phyloP scores from a whole-genome alignment of 2,888 invertebrate species.

The Limnephilus marmoratus region DNA sequence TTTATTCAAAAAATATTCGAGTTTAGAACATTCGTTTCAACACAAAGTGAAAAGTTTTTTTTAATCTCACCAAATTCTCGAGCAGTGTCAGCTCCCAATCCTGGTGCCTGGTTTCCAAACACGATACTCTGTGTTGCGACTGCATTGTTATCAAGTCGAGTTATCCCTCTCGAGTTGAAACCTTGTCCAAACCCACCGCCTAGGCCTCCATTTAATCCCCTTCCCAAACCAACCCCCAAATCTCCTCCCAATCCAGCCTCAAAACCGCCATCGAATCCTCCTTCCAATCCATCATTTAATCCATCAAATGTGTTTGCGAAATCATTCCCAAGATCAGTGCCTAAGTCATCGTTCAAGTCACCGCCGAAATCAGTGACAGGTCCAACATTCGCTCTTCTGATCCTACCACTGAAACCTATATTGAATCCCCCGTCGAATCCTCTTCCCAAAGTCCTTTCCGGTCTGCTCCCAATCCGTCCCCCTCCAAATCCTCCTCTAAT shows the following conservation, averaged over 20 bases:
- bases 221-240: slow-evolving; percentile 34
- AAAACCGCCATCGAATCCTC: no score
- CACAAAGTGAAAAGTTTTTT: no score
- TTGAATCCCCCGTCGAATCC: background rate
- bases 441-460: background rate
- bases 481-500: no score
- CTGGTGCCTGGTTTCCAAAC: background rate
- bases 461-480: no score
- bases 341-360: slow-evolving; percentile 9
- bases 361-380: background rate
- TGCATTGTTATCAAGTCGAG: background rate
- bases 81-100: background rate
- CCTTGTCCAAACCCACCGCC: background rate
- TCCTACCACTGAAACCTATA: background rate
- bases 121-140: background rate
- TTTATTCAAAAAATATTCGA: no score
- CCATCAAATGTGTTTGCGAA: background rate
- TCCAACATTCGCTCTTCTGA: background rate
- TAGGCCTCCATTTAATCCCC: slow-evolving; percentile 38
- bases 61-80: no score
- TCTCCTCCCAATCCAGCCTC: slow-evolving; percentile 24
- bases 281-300: background rate
- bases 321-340: slow-evolving; percentile 21
- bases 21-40: no score
- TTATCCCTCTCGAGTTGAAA: background rate